These are phyloP conservation scores for Brenthis daphne DNA, from an alignment of 2,888 invertebrate genomes.

Conservation along the genomic window DNA sequence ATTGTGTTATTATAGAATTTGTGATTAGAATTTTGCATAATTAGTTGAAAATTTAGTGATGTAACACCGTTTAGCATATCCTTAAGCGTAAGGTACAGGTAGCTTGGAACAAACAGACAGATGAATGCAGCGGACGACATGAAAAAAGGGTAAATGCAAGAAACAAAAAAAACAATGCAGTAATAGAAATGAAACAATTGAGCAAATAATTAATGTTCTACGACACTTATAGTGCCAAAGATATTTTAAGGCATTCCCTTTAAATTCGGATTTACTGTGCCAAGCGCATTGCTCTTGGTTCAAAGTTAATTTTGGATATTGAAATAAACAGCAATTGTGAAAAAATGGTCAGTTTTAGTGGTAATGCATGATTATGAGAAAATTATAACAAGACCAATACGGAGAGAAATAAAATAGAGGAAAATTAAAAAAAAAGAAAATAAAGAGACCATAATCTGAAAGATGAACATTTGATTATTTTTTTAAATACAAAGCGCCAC, in stretches of 20 bases:
- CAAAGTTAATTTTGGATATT: constrained; percentile 7
- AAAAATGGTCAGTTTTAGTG: neutral
- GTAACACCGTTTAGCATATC: constrained; percentile 20
- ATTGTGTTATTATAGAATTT: constrained; percentile 1
- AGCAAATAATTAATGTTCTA: constrained; percentile 17
- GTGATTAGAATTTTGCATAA: neutral
- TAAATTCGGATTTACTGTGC: constrained; percentile 24
- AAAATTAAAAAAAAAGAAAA: no score
- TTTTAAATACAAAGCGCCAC: no score
- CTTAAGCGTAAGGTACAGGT: constrained; percentile 34
- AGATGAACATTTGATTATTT: no score
- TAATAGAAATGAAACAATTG: constrained; percentile 9
- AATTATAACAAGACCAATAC: no score
- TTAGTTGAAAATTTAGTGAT: constrained; percentile 8
- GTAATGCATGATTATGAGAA: neutral
- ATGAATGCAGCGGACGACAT: constrained; percentile 32
- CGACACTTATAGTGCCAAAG: constrained; percentile 28
- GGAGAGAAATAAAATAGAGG: no score
- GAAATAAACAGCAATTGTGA: neutral
- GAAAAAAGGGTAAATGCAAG: constrained; percentile 9
- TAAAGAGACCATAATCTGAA: no score
- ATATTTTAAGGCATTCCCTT: constrained; percentile 32
- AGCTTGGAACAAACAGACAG: constrained; percentile 44
- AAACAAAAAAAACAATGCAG: constrained; percentile 16
- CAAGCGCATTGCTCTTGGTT: constrained; percentile 23